Evolutionary conservation across 2,797 vertebrate genomes (phyloP).

Genomic region (Rhinella marina): DNA sequence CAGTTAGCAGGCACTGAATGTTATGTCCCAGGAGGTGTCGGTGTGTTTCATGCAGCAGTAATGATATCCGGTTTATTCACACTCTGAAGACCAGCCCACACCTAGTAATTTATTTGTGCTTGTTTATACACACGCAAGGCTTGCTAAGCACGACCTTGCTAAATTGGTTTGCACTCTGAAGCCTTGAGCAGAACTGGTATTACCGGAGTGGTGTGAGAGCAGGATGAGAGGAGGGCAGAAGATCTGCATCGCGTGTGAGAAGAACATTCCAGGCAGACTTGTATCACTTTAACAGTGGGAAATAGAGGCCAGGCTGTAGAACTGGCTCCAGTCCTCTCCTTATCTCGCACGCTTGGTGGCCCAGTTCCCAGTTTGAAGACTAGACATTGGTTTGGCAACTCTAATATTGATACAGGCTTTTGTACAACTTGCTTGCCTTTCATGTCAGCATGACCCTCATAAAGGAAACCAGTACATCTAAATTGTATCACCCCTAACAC

Average conservation of each 20-base stretch:
- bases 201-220: constrained; percentile 40
- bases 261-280: constrained; percentile 48
- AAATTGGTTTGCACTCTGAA: constrained; percentile 25
- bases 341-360: constrained; percentile 45
- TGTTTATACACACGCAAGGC: constrained; percentile 59
- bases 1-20: constrained; percentile 18
- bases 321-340: constrained; percentile 52
- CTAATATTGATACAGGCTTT: constrained; percentile 2
- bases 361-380: constrained; percentile 14
- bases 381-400: constrained; percentile 10
- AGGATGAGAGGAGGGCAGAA: constrained; percentile 43
- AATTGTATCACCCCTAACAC: background rate
- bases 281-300: constrained; percentile 49
- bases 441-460: background rate
- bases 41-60: constrained; percentile 39
- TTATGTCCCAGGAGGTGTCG: constrained; percentile 28
- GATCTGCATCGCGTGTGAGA: constrained; percentile 55
- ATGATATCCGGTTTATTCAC: constrained; percentile 59
- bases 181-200: constrained; percentile 47
- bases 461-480: background rate
- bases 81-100: constrained; percentile 42
- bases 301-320: constrained; percentile 44
- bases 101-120: constrained; percentile 50
- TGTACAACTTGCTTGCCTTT: background rate
- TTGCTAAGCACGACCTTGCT: constrained; percentile 38